Percentiles rank a stretch among this genome's conserved stretches.
Conservation (phyloP, 2,797 vertebrate species). For the Enteromius paludinosus region DNA sequence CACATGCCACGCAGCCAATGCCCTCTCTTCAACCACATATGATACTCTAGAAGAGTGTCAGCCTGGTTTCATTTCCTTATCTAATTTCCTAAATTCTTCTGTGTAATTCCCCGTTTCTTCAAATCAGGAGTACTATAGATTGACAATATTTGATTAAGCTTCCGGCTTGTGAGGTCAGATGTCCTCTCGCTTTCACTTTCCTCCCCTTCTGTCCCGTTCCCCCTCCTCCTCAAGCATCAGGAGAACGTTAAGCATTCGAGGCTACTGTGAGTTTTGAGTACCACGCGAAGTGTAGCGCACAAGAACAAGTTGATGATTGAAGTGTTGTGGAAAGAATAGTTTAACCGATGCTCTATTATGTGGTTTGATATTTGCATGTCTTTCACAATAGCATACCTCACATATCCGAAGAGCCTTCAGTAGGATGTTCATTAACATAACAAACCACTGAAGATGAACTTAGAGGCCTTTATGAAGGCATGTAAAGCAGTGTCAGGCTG, state of each 20-base stretch:
- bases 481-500: not conserved
- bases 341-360: conserved; percentile 32
- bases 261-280: not conserved
- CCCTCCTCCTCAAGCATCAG: not conserved
- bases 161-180: not conserved
- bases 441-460: conserved; percentile 17
- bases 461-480: not conserved
- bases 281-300: not conserved
- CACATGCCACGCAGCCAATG: conserved; percentile 45
- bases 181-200: not conserved
- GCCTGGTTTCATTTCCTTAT: conserved; percentile 44
- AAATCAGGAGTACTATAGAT: conserved; percentile 25
- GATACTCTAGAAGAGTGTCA: not conserved
- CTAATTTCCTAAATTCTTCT: conserved; percentile 34
- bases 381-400: conserved; percentile 32
- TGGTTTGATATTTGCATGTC: conserved; percentile 36
- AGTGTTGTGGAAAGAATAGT: conserved; percentile 11
- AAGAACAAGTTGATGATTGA: conserved; percentile 31
- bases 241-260: conserved; percentile 9
- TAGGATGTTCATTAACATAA: conserved; percentile 36
- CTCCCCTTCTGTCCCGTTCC: not conserved
- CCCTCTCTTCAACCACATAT: conserved; percentile 1
- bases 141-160: conserved; percentile 31
- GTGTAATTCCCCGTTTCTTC: conserved; percentile 23
- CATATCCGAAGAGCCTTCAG: conserved; percentile 10